Conservation (phyloP, 2,888 invertebrate species). For the Oxytorus armatus region DNA sequence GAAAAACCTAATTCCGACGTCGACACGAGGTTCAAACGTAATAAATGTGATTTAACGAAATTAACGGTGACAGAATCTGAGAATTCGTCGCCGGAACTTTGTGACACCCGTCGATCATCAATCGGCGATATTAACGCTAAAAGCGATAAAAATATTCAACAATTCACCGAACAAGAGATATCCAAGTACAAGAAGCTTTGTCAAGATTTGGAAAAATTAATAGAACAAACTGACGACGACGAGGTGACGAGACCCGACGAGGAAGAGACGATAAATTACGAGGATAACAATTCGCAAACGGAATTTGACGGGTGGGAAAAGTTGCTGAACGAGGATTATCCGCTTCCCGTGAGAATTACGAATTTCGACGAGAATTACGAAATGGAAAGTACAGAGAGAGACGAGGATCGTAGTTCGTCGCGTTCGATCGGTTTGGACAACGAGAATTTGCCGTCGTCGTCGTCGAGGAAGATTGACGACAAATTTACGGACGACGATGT, state of each 20-base stretch:
- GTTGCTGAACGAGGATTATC: conserved; percentile 52
- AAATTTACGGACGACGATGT: conserved; percentile 37
- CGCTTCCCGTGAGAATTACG: conserved; percentile 21
- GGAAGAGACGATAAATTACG: background rate
- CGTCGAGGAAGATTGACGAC: background rate
- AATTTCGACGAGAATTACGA: conserved; percentile 29
- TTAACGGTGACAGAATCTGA: conserved; percentile 14
- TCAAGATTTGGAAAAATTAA: conserved; percentile 79
- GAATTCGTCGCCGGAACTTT: conserved; percentile 39
- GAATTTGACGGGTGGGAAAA: conserved; percentile 66
- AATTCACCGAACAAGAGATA: conserved; percentile 76
- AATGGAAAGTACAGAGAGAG: conserved; percentile 29
- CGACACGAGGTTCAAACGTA: no score
- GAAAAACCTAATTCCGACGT: conserved; percentile 48
- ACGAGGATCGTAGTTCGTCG: conserved; percentile 58
- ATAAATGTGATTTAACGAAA: conserved; percentile 55
- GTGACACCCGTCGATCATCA: conserved; percentile 28
- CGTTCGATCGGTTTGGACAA: conserved; percentile 36
- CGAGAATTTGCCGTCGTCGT: conserved; percentile 19
- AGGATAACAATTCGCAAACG: conserved; percentile 49
- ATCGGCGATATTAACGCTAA: conserved; percentile 14
- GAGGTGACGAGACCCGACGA: background rate
- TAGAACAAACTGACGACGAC: conserved; percentile 72
- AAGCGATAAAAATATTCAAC: conserved; percentile 46
- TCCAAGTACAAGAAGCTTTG: conserved; percentile 79